Evolutionary conservation across 2,888 invertebrate genomes (phyloP).

Genomic region (Cantharis rufa): DNA sequence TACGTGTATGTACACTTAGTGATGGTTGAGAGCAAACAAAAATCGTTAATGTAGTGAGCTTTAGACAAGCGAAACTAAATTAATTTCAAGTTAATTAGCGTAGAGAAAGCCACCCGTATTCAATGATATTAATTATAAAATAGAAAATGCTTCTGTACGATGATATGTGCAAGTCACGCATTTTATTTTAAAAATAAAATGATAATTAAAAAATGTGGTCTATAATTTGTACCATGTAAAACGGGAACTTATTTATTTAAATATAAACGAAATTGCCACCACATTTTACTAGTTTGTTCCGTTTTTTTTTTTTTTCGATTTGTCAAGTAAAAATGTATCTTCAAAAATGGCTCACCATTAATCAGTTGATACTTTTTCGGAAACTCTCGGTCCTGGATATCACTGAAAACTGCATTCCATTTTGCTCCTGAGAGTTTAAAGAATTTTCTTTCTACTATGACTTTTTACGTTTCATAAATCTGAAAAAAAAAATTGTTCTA

Average conservation of each 20-base stretch:
- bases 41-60: conserved; percentile 30
- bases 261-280: not conserved
- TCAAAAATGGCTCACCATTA: too few species aligned
- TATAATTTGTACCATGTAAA: not conserved
- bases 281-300: not conserved
- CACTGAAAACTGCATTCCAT: too few species aligned
- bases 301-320: not conserved
- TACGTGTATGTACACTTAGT: conserved; percentile 19
- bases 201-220: not conserved
- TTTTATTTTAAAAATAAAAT: conserved; percentile 22
- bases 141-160: conserved; percentile 7
- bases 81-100: conserved; percentile 36
- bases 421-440: too few species aligned
- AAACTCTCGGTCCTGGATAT: too few species aligned
- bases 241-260: not conserved
- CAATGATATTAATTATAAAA: conserved; percentile 31
- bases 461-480: too few species aligned
- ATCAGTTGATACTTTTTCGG: too few species aligned
- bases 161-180: conserved; percentile 30
- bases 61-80: conserved; percentile 34
- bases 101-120: conserved; percentile 36
- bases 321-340: not conserved
- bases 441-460: too few species aligned
- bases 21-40: conserved; percentile 29
- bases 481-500: too few species aligned